Evolutionary conservation across 2,797 vertebrate species (phyloP), one percentile per base, ranked within the genome.

Genomic region (Decapterus maruadsi): DNA sequence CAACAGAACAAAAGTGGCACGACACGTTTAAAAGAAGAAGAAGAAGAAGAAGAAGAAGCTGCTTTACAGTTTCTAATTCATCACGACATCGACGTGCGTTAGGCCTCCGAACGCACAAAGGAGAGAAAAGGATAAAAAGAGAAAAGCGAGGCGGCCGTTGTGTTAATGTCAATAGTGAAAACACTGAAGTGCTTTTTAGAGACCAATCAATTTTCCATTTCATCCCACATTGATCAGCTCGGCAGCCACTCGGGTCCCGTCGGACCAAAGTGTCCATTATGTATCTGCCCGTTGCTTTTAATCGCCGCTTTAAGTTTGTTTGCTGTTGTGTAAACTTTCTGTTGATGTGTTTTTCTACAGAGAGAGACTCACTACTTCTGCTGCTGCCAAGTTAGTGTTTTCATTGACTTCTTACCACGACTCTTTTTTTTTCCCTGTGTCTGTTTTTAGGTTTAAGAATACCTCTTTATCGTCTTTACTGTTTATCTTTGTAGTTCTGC

Each of bases 151-250:
- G 8, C 3, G 1, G 31, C 31, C 12, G 6, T 20, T 20, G 14
- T 34, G 19, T 5, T 2, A 6, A 13, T 13, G 4, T 36, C 55
- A 13, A 20, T 20, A 58, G 43, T 22, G 20, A 34, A 31, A 48
- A 31, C 12, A 60, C 29, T 54, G 0, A 42, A 31, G 4, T 13
- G 43, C 0, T 59, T 43, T 43, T 36, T 1, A 20, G 20, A 59
- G 0, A 13, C 0, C 0, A 57, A 78, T 72, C 57, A 42, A 56
- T 72, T 55, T 19, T 50, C 29, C 69, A 19, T 83, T 56, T 31
- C 42, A 38, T 13, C 38, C 19, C 40, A 11, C 26, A 63, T 50
- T 48, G 67, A 68, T 68, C n/a, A 31, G 11, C 36, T 45, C 50
- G 38, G 60, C 22, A 48, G 69, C 34, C 11, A 1, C 46, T 34